Evolutionary conservation across 53 echinoderm and acorn worm genomes (phyloP).

Genomic region (Pentamera pediparva): DNA sequence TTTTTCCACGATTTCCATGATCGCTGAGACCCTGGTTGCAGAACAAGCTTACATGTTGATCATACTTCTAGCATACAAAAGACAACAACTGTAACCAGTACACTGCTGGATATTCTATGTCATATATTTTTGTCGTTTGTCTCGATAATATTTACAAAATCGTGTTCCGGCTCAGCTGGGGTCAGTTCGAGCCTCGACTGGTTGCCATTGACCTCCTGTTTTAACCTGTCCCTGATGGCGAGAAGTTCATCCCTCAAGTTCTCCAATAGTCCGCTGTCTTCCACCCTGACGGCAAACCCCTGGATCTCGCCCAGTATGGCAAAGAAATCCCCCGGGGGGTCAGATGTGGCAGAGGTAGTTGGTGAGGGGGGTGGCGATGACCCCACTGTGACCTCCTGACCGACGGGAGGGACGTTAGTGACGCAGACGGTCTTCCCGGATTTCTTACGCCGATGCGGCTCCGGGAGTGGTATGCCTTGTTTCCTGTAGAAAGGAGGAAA

Average conservation of each 20-base stretch:
- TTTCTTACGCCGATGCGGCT: not conserved
- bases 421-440: not conserved
- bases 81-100: too few species aligned
- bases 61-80: too few species aligned
- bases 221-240: slow-evolving; percentile 11
- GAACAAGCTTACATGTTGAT: too few species aligned
- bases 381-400: slow-evolving; percentile 20
- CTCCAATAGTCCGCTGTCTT: not conserved
- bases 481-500: not conserved
- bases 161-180: not conserved
- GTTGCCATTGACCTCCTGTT: not conserved
- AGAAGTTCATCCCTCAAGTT: not conserved
- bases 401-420: slow-evolving; percentile 12
- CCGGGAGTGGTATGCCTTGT: slow-evolving; percentile 6
- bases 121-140: too few species aligned
- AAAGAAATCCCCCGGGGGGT: not conserved
- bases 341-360: not conserved
- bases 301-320: not conserved
- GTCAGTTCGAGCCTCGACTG: not conserved
- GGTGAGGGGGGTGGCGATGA: slow-evolving; percentile 11
- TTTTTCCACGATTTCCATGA: too few species aligned
- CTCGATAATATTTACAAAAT: too few species aligned
- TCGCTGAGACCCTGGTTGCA: too few species aligned
- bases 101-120: too few species aligned
- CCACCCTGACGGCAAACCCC: not conserved